Evolutionary conservation across 2,113 vertebrate species (phyloP).

Genomic region (Scartelaos histophorus): DNA sequence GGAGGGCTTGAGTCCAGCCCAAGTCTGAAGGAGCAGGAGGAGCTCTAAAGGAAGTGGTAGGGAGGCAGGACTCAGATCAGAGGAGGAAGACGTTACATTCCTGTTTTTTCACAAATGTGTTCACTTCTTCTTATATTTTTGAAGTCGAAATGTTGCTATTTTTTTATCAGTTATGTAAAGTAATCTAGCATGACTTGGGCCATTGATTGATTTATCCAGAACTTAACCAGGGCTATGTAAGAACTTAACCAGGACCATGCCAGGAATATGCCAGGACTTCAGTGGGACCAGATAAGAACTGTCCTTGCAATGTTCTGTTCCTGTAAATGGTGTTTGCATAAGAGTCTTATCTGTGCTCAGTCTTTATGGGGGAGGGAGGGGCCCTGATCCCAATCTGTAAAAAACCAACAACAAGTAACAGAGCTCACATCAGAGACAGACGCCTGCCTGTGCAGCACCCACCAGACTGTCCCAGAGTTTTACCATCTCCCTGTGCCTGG

Average conservation of each 20-base stretch:
- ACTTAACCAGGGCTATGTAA: not conserved
- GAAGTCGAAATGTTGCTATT: no score
- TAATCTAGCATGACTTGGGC: no score
- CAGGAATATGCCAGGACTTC: not conserved
- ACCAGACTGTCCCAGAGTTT: not conserved
- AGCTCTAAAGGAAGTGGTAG: no score
- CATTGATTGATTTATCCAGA: not conserved
- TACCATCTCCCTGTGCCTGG: no score
- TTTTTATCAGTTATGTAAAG: no score
- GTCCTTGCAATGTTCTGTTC: not conserved
- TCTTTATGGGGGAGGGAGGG: conserved; percentile 24
- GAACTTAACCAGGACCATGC: not conserved
- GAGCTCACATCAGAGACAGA: not conserved
- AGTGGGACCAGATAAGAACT: not conserved
- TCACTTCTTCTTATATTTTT: no score
- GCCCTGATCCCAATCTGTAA: conserved; percentile 24
- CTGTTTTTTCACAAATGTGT: no score
- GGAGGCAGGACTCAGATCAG: no score
- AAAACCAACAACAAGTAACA: conserved; percentile 4
- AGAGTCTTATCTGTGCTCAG: conserved; percentile 14
- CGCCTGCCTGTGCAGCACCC: not conserved
- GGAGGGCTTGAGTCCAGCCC: no score
- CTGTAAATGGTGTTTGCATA: conserved; percentile 4
- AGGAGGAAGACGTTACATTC: no score
- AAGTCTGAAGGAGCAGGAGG: no score